Conservation (phyloP, 2,888 invertebrate genomes). For the Acronicta alni region DNA sequence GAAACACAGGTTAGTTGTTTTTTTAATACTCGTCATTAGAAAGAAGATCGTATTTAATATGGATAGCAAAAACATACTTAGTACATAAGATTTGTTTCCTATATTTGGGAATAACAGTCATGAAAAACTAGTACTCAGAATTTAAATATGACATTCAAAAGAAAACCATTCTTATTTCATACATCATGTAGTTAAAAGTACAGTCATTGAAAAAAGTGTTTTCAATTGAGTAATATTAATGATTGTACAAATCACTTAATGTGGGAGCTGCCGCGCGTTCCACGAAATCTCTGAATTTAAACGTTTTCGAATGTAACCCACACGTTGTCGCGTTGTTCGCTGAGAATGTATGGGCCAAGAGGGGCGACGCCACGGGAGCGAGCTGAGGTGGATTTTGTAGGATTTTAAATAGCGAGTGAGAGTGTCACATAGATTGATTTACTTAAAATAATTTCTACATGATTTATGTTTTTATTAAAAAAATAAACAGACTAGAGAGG, state of each 20-base stretch:
- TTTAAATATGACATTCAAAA: not conserved
- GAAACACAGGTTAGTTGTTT: constrained; percentile 96
- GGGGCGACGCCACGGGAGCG: constrained; percentile 15
- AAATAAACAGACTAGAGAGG: too few species aligned
- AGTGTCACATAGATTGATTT: too few species aligned
- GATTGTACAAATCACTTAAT: constrained; percentile 75
- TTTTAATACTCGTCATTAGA: too few species aligned
- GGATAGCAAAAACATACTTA: too few species aligned
- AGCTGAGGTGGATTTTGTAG: not conserved
- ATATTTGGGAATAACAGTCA: too few species aligned
- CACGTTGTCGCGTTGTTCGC: constrained; percentile 69
- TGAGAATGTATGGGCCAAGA: constrained; percentile 36
- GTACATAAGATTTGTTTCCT: too few species aligned
- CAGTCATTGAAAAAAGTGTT: constrained; percentile 28
- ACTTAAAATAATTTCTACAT: not conserved
- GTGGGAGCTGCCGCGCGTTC: constrained; percentile 64
- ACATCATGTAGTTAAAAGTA: constrained; percentile 18
- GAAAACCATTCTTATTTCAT: too few species aligned
- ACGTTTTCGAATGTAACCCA: constrained; percentile 77
- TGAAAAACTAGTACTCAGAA: not conserved
- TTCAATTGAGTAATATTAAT: constrained; percentile 51
- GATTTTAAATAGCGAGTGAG: not conserved
- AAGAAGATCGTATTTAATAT: too few species aligned
- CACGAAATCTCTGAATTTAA: constrained; percentile 80
- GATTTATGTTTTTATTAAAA: too few species aligned